A percentile compares a stretch with the other conserved stretches of the same genome.
phyloP scores from a whole-genome alignment of 2,888 invertebrate genomes.

The Limnephilus marmoratus region DNA sequence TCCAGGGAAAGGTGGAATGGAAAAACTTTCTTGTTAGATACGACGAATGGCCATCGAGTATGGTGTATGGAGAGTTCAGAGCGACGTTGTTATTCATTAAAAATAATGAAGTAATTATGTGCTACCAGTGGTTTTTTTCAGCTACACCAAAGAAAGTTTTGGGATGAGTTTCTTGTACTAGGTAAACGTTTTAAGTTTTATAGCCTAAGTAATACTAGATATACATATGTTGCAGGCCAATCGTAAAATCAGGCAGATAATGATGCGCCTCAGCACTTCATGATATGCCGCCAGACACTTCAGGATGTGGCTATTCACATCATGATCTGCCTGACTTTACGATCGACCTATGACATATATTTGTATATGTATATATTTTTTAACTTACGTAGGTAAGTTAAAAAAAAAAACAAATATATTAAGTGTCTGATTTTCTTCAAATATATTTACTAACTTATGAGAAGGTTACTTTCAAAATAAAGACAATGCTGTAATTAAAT shows the following conservation, averaged over 20 bases:
- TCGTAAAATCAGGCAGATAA: too few relatives aligned
- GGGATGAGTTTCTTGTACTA: neutral
- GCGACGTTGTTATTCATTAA: neutral
- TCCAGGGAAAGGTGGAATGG: neutral
- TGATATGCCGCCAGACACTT: too few relatives aligned
- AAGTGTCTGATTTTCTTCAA: neutral
- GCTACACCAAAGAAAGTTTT: neutral
- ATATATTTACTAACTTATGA: neutral
- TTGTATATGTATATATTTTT: too few relatives aligned
- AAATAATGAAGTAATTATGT: neutral
- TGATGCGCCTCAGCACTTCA: too few relatives aligned
- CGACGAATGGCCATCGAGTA: neutral
- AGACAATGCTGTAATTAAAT: neutral
- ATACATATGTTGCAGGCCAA: too few relatives aligned
- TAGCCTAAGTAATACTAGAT: neutral
- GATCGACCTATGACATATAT: too few relatives aligned
- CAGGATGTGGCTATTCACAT: too few relatives aligned
- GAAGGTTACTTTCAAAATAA: neutral
- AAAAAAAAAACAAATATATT: neutral
- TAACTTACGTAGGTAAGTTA: neutral
- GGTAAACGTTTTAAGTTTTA: neutral
- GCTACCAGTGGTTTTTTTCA: neutral
- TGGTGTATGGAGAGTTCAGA: neutral
- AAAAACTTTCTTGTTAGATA: neutral
- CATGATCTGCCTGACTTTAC: too few relatives aligned